Conservation (phyloP, 1,140 invertebrate genomes). For the Heliconius congener region DNA sequence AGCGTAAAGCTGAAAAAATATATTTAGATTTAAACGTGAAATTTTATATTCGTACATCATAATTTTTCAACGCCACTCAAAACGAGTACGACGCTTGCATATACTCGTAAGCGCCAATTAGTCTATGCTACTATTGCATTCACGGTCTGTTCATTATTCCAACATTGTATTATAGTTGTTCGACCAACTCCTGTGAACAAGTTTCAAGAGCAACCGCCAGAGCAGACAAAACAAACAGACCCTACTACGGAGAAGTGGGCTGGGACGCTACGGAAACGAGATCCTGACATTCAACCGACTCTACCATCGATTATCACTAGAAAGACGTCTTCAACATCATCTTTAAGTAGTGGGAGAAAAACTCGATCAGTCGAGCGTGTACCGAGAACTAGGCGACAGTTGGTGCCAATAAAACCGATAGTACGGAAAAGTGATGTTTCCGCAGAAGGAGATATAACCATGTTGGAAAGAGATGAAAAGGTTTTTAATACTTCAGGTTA, state of each 20-base stretch:
- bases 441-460: conserved; percentile 62
- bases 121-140: background rate
- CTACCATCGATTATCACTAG: conserved; percentile 83
- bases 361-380: conserved; percentile 82
- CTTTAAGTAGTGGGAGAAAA: conserved; percentile 74
- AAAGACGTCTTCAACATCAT: conserved; percentile 65
- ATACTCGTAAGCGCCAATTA: background rate
- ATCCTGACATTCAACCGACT: conserved; percentile 85
- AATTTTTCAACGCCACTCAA: background rate
- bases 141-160: background rate
- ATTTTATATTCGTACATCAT: background rate
- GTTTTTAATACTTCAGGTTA: conserved; percentile 88
- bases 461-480: conserved; percentile 82
- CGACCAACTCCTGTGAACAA: conserved; percentile 61
- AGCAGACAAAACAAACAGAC: conserved; percentile 63
- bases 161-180: conserved; percentile 57
- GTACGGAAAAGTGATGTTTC: conserved; percentile 62
- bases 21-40: background rate
- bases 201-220: conserved; percentile 57
- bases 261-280: conserved; percentile 83
- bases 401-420: conserved; percentile 70
- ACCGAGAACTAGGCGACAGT: conserved; percentile 57
- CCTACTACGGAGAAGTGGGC: conserved; percentile 83
- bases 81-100: background rate
- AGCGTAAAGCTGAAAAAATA: background rate